Evolutionary conservation across 2,888 invertebrate species (phyloP).

Genomic region (Ichneumon xanthorius): DNA sequence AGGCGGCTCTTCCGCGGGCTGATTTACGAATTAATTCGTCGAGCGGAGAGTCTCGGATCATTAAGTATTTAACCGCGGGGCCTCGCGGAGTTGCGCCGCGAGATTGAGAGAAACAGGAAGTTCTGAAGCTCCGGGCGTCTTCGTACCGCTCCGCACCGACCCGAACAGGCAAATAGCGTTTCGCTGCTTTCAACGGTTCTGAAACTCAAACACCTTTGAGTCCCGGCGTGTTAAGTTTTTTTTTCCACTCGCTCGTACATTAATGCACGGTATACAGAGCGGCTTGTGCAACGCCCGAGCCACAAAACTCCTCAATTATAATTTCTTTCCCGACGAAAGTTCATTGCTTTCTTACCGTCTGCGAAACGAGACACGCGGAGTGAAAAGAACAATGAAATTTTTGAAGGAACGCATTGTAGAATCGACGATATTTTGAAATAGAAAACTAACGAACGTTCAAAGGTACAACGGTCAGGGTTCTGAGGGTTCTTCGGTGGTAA

Average conservation of each 20-base stretch:
- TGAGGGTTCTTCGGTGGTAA: too few relatives aligned
- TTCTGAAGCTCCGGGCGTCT: constrained; percentile 7
- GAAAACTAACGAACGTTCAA: too few relatives aligned
- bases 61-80: constrained; percentile 48
- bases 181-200: not conserved
- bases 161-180: not conserved
- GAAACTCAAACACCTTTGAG: constrained; percentile 20
- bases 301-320: not conserved
- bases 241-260: not conserved
- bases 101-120: not conserved
- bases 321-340: not conserved
- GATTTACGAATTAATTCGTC: constrained; percentile 42
- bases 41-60: constrained; percentile 22
- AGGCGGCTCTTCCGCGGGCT: constrained; percentile 7
- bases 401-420: too few relatives aligned
- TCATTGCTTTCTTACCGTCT: not conserved
- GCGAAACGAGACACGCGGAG: not conserved
- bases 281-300: not conserved
- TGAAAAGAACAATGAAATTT: not conserved
- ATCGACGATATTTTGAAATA: too few relatives aligned
- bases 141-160: not conserved
- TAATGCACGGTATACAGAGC: not conserved
- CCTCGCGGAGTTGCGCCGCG: constrained; percentile 37
- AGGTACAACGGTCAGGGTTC: too few relatives aligned
- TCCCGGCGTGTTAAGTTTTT: not conserved